Base-by-base conservation (phyloP, 2,797 vertebrate species). In the Acomys russatus region DNA sequence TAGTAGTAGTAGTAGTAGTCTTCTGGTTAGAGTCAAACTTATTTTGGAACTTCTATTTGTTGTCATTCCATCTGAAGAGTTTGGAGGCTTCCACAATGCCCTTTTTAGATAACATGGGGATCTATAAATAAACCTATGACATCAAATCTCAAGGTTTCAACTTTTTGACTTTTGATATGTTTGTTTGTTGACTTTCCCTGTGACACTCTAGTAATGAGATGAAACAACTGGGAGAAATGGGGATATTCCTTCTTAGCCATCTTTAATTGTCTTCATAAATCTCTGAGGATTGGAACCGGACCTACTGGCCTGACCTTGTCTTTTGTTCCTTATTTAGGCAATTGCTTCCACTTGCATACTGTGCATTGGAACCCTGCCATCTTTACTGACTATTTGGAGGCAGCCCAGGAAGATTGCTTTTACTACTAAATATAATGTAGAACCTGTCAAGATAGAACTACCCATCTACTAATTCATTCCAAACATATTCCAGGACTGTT, bases 291-390 rank as follows among this genome's bases (percentile, higher is more conserved):
- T 54, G 61, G 9, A 17, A 3, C 10, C 22, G 9, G 9, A n/a
- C 18, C 23, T 86, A 30, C 61, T 90, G 4, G 25, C 77, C 1
- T 61, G 63, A 88, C 64, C 49, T 94, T 88, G 33, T 51, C 54
- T 80, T 8, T 70, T 79, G 18, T 23, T 38, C 63, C 5, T 73
- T 88, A 59, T 71, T 56, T 92, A 88, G 23, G 23, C 91, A 49
- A 94, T 91, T 95, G 74, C 22, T 91, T 80, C n/a, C 18, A 49
- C 20, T 33, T 77, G 61, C n/a, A 38, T 56, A 44, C 35, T 71
- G 22, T 90, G n/a, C 20, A 44, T 85, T 88, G 87, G 73, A 91
- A 4, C 2, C 10, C 3, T 73, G 73, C 78, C 87, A 76, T 30
- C 3, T 11, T 30, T 8, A 22, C 8, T 80, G 66, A 85, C 61